These are phyloP conservation scores for Henricia sp. DNA, from an alignment of 53 echinoderm and acorn worm genomes.

Conservation along the genomic window DNA sequence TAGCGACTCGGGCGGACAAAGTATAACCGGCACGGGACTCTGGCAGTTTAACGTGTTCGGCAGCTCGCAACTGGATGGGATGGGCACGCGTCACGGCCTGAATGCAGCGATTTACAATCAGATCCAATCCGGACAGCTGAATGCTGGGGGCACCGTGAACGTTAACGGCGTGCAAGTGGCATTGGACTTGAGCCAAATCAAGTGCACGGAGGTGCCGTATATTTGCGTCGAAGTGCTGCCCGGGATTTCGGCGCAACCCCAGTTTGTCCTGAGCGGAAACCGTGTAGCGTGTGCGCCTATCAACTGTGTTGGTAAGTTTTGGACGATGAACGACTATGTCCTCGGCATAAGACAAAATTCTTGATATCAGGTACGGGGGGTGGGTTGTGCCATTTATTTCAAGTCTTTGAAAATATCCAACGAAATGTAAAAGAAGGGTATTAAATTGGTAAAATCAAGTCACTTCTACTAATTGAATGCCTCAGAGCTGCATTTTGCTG, in stretches of 20 bases:
- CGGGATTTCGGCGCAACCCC: slow-evolving; percentile 50
- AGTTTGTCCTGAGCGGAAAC: slow-evolving; percentile 69
- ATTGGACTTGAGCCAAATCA: slow-evolving; percentile 38
- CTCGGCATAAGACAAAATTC: too few species aligned
- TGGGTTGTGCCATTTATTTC: too few species aligned
- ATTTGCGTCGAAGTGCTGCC: slow-evolving; percentile 61
- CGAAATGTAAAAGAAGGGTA: too few species aligned
- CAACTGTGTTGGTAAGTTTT: slow-evolving; percentile 73
- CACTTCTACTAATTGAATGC: too few species aligned
- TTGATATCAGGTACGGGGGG: too few species aligned
- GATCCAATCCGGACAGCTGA: slow-evolving; percentile 52
- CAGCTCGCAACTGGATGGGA: slow-evolving; percentile 55
- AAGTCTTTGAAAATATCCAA: too few species aligned
- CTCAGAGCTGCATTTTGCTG: too few species aligned
- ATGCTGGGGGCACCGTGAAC: slow-evolving; percentile 54
- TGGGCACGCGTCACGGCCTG: not conserved
- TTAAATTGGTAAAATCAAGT: too few species aligned
- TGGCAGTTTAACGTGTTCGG: slow-evolving; percentile 78
- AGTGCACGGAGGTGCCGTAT: slow-evolving; percentile 56
- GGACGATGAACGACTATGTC: too few species aligned
- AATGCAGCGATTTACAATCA: slow-evolving; percentile 36
- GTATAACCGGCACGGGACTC: slow-evolving; percentile 74
- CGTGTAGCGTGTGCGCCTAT: slow-evolving; percentile 61
- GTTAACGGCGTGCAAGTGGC: slow-evolving; percentile 31
- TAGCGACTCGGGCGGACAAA: slow-evolving; percentile 66